These are phyloP conservation scores for Sarcophaga bullata DNA, from an alignment of 1,140 invertebrate species.

Conservation along the genomic window DNA sequence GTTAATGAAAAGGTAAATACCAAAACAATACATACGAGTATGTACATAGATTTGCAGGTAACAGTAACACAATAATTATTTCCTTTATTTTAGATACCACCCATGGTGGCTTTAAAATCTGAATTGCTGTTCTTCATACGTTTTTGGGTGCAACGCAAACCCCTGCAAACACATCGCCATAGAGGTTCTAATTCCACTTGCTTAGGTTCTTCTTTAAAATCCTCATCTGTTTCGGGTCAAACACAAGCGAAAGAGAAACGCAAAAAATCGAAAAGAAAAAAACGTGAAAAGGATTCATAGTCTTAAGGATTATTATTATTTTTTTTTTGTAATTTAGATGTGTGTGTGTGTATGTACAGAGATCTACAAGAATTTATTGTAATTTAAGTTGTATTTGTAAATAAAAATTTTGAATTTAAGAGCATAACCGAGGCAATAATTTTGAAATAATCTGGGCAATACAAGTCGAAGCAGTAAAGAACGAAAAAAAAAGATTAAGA, in stretches of 20 bases:
- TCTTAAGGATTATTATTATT: neutral
- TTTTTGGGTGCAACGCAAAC: constrained; percentile 73
- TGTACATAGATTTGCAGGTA: too few relatives aligned
- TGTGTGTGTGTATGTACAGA: neutral
- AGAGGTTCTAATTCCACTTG: constrained; percentile 58
- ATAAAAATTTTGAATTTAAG: neutral
- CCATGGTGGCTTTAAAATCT: constrained; percentile 70
- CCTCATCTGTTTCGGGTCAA: constrained; percentile 47
- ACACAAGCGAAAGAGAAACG: constrained; percentile 52
- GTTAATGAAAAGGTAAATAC: constrained; percentile 72
- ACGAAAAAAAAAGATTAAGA: neutral
- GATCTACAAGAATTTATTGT: constrained; percentile 13
- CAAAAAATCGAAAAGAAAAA: constrained; percentile 46
- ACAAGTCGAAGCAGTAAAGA: neutral
- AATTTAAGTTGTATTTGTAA: constrained; percentile 27
- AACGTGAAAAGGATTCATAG: constrained; percentile 1
- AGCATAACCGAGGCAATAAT: neutral
- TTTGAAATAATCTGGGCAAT: neutral
- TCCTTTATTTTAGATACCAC: constrained; percentile 68
- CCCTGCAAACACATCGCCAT: constrained; percentile 66
- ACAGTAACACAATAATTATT: too few relatives aligned
- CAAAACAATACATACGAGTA: too few relatives aligned
- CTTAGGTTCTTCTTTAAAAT: constrained; percentile 51
- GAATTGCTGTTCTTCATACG: constrained; percentile 74
- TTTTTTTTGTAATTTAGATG: neutral